phyloP scores from a whole-genome alignment of 2,888 invertebrate genomes.

The Ophioninae sp. region DNA sequence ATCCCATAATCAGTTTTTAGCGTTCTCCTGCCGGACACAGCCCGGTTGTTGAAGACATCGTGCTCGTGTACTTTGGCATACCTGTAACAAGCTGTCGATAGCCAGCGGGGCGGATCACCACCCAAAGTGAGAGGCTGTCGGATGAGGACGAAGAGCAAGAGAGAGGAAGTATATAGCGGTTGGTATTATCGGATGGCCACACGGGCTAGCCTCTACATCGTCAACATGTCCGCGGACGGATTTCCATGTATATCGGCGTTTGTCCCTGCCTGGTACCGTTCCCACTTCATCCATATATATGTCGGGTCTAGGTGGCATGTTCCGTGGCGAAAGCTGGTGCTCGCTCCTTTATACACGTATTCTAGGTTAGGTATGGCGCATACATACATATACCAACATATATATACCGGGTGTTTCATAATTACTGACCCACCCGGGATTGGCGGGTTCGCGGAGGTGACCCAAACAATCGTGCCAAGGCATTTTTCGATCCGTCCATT shows the following conservation, averaged over 20 bases:
- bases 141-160: neutral
- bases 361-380: slow-evolving; percentile 31
- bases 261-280: slow-evolving; percentile 38
- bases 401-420: too few species aligned
- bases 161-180: slow-evolving; percentile 55
- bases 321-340: slow-evolving; percentile 53
- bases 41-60: slow-evolving; percentile 4
- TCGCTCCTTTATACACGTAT: slow-evolving; percentile 33
- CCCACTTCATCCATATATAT: slow-evolving; percentile 42
- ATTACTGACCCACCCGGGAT: too few species aligned
- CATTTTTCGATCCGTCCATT: too few species aligned
- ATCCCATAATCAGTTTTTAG: neutral
- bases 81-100: slow-evolving; percentile 33
- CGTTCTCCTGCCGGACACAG: slow-evolving; percentile 9
- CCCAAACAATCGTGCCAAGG: too few species aligned
- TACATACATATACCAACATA: too few species aligned
- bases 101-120: slow-evolving; percentile 1
- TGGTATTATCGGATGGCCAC: slow-evolving; percentile 76
- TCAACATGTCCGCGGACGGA: slow-evolving; percentile 74
- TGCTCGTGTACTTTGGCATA: slow-evolving; percentile 14
- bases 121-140: neutral
- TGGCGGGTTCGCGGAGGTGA: too few species aligned
- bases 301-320: slow-evolving; percentile 59
- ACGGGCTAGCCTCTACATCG: slow-evolving; percentile 77
- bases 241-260: slow-evolving; percentile 54